phyloP scores from a whole-genome alignment of 2,113 vertebrate genomes.

The Camelus bactrianus region DNA sequence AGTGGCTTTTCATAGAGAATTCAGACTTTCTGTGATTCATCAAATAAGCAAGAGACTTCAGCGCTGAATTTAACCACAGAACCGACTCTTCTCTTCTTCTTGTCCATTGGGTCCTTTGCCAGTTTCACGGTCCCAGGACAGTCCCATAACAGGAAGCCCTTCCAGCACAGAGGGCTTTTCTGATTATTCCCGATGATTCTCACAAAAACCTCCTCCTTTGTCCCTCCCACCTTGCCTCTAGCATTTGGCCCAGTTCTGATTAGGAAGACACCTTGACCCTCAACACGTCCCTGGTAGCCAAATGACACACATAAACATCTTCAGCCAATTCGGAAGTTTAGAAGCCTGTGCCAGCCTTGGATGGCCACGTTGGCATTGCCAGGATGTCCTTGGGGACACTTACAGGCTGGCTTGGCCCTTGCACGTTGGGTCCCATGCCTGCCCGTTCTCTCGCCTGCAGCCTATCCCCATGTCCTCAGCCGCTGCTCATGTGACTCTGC shows the following conservation, averaged over 20 bases:
- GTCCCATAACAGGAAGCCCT: neutral
- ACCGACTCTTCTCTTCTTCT: rapidly evolving
- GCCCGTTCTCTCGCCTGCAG: rapidly evolving
- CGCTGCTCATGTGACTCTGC: rapidly evolving
- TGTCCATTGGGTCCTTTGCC: rapidly evolving
- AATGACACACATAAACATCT: conserved; percentile 90
- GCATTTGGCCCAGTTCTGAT: conserved; percentile 87
- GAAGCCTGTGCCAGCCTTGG: neutral
- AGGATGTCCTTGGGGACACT: rapidly evolving
- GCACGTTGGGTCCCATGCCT: rapidly evolving
- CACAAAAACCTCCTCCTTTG: conserved; percentile 37
- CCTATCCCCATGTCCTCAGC: too few species aligned
- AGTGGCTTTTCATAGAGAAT: conserved; percentile 91
- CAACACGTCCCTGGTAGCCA: conserved; percentile 91
- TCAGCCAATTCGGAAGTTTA: conserved; percentile 90
- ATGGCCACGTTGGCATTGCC: rapidly evolving
- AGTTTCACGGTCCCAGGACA: neutral
- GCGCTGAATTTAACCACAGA: neutral
- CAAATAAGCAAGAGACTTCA: neutral
- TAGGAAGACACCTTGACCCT: conserved; percentile 92
- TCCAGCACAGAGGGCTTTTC: neutral
- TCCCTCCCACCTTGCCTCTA: conserved; percentile 91
- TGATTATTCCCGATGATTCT: rapidly evolving
- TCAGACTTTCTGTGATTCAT: conserved; percentile 83
- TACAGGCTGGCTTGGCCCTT: neutral